phyloP scores from a whole-genome alignment of 2,797 vertebrate genomes.

The Gila robusta region DNA sequence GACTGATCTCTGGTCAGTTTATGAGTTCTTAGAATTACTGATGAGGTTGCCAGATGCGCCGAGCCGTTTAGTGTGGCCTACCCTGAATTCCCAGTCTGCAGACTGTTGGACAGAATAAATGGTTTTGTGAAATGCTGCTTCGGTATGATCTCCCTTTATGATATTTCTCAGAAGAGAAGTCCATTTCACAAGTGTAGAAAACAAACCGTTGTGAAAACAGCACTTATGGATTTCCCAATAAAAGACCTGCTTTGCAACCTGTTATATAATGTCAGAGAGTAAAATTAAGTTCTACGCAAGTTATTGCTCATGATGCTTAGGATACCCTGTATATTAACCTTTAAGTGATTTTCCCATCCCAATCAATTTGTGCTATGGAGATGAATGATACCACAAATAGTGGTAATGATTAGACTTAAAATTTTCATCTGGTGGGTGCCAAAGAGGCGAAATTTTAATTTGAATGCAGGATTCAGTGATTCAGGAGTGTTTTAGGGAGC shows the following conservation, averaged over 20 bases:
- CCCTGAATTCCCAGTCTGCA: constrained; percentile 43
- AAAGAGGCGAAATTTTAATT: not conserved
- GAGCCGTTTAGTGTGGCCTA: constrained; percentile 40
- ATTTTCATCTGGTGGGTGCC: not conserved
- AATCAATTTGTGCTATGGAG: not conserved
- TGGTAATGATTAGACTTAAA: not conserved
- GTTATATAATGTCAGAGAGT: not conserved
- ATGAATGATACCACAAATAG: not conserved
- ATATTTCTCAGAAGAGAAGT: constrained; percentile 45
- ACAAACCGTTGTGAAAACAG: constrained; percentile 27
- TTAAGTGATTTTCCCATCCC: not conserved
- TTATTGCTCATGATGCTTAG: not conserved
- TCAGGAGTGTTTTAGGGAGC: not conserved
- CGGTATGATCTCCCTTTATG: constrained; percentile 32
- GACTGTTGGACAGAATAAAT: constrained; percentile 29
- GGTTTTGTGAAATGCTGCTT: constrained; percentile 12
- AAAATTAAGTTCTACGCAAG: not conserved
- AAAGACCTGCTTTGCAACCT: constrained; percentile 26
- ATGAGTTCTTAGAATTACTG: constrained; percentile 44
- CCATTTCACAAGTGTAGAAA: constrained; percentile 8
- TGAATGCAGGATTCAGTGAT: no score
- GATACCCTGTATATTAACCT: not conserved
- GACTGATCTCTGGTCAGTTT: constrained; percentile 55
- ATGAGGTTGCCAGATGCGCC: constrained; percentile 53
- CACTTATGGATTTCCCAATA: constrained; percentile 5